Evolutionary conservation across 2,113 vertebrate species (phyloP).

Genomic region (Sturnira hondurensis): DNA sequence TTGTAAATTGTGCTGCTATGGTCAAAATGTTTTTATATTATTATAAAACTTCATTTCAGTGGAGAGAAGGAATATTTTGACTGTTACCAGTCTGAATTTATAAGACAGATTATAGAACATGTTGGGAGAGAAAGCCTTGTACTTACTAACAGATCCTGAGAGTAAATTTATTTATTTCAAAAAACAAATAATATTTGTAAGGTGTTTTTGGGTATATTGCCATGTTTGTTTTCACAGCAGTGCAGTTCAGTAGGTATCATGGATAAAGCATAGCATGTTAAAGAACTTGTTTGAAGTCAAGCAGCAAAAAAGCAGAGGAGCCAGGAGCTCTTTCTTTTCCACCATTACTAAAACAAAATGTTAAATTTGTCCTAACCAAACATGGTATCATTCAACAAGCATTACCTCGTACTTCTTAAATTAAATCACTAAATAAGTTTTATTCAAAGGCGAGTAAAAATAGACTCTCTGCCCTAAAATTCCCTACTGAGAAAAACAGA

Average conservation of each 20-base stretch:
- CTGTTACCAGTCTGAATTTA: conserved; percentile 28
- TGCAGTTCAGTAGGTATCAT: not conserved
- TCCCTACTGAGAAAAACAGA: not conserved
- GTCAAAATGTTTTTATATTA: conserved; percentile 4
- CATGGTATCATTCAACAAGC: not conserved
- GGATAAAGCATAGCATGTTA: not conserved
- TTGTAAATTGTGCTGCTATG: too few species aligned
- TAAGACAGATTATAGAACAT: not conserved
- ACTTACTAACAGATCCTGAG: not conserved
- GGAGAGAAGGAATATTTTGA: conserved; percentile 4
- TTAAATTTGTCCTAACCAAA: not conserved
- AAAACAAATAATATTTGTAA: not conserved
- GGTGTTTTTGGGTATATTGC: not conserved
- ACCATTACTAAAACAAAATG: not conserved
- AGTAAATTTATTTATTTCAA: conserved; percentile 25
- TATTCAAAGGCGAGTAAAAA: not conserved
- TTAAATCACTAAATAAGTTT: not conserved
- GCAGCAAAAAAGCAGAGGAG: not conserved
- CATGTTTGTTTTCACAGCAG: not conserved
- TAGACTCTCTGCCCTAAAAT: not conserved
- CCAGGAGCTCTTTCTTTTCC: not conserved
- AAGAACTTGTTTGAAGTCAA: not conserved
- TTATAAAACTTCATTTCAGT: not conserved
- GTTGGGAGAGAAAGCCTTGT: not conserved
- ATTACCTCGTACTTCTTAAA: not conserved